Base-by-base conservation (phyloP, 2,797 vertebrate genomes). In the Sebastes miniatus region DNA sequence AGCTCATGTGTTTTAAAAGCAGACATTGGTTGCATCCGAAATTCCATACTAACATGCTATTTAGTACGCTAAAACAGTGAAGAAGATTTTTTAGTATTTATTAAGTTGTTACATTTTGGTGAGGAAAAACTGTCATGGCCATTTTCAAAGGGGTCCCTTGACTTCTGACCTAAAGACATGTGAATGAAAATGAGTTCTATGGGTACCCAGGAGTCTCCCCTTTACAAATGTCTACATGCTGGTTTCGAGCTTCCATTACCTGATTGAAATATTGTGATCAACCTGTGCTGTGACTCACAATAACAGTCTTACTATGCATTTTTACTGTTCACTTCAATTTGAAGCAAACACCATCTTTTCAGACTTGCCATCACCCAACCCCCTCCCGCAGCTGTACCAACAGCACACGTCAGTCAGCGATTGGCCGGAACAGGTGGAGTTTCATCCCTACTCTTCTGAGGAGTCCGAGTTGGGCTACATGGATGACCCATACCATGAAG, bases 401-500 rank as follows among this genome's bases (percentile, higher is more conserved):
- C 95, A 93, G 54, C 95, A 96, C 27, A 68, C 93, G 9, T 81
- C 86, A 1, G 92, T 91, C 18, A 69, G 89, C 7, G 95, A 96
- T 29, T 96, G 96, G 96, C 94, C 95, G 0, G 96, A 97, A 83
- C 93, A 94, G 64, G 91, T 95, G 16, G 96, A 96, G 88, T 95
- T 96, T 20, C 96, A 96, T 81, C 95, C 95, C 6, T 96, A 90
- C 76, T 94, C 94, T 8, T 89, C 93, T 1, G 96, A 96, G 77
- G 96, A 97, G 81, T 93, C 94, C 0, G 96, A 96, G 76, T 76
- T 97, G 79, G 95, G 96, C 68, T 96, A 95, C 89, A 96, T 96
- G 96, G 96, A 96, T n/a, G 96, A 96, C 69, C 93, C 95, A 0
- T 96, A 96, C 83, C 95, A 96, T 13, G 96, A 96, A 73, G 96